Evolutionary conservation across 2,888 invertebrate genomes (phyloP).

Genomic region (Chymomyza amoena): DNA sequence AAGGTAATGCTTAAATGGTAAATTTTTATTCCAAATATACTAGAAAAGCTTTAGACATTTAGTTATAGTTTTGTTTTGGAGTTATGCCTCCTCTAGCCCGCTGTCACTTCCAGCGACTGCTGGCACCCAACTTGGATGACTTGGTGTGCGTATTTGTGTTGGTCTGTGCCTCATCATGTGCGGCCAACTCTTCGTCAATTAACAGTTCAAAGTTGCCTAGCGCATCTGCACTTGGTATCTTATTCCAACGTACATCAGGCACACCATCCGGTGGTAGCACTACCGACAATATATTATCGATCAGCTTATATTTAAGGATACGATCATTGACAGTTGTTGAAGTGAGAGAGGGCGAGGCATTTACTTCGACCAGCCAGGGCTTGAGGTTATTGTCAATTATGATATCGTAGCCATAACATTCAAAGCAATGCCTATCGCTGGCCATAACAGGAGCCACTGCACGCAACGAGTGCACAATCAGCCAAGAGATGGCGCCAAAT

Average conservation of each 20-base stretch:
- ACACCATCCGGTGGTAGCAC: conserved; percentile 92
- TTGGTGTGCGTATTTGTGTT: conserved; percentile 44
- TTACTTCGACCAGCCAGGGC: conserved; percentile 94
- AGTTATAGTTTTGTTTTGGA: neutral
- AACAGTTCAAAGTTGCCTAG: conserved; percentile 90
- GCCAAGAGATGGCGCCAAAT: conserved; percentile 93
- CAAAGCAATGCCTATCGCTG: conserved; percentile 87
- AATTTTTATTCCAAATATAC: neutral
- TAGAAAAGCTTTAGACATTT: neutral
- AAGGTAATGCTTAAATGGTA: conserved; percentile 80
- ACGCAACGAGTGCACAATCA: conserved; percentile 94
- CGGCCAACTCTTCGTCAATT: conserved; percentile 89
- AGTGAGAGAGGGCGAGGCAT: conserved; percentile 95
- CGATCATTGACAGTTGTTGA: conserved; percentile 96
- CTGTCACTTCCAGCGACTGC: conserved; percentile 76
- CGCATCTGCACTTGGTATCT: conserved; percentile 86
- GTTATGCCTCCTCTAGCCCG: conserved; percentile 19
- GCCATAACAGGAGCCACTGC: conserved; percentile 95
- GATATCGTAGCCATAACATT: conserved; percentile 94
- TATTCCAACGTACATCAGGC: conserved; percentile 94
- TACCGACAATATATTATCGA: conserved; percentile 93
- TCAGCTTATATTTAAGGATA: conserved; percentile 94
- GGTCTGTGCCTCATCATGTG: conserved; percentile 81
- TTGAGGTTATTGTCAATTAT: conserved; percentile 96
- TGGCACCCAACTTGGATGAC: conserved; percentile 45